Evolutionary conservation across 2,113 vertebrate genomes (phyloP).

Genomic region (Silurus meridionalis): DNA sequence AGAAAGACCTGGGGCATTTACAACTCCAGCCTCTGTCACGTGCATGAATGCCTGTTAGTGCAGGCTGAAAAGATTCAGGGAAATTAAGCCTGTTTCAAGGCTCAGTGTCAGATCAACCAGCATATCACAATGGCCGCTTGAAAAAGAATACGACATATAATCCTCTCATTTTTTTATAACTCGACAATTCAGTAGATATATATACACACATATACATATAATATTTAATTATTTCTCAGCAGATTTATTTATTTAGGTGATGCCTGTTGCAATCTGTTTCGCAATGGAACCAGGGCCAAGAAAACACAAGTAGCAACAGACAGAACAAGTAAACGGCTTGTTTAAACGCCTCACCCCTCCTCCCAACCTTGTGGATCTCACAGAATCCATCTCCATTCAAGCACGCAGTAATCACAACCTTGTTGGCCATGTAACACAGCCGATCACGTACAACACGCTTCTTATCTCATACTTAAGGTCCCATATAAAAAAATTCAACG

Average conservation of each 20-base stretch:
- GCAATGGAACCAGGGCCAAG: background rate
- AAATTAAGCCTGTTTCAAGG: conserved; percentile 44
- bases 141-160: background rate
- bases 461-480: background rate
- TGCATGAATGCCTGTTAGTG: conserved; percentile 24
- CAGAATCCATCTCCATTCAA: conserved; percentile 18
- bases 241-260: background rate
- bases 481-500: background rate
- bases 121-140: conserved; percentile 15
- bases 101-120: conserved; percentile 25
- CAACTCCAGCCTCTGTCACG: conserved; percentile 17
- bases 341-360: conserved; percentile 3
- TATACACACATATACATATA: background rate
- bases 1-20: conserved; percentile 37
- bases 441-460: background rate
- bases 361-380: background rate
- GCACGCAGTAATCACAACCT: background rate
- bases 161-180: background rate
- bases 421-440: background rate
- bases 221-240: background rate
- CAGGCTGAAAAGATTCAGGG: background rate
- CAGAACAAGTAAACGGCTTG: conserved; percentile 16
- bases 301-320: conserved; percentile 5
- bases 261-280: background rate
- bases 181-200: background rate